phyloP scores from a whole-genome alignment of 2,888 invertebrate genomes.

The Leptogaster cylindrica region DNA sequence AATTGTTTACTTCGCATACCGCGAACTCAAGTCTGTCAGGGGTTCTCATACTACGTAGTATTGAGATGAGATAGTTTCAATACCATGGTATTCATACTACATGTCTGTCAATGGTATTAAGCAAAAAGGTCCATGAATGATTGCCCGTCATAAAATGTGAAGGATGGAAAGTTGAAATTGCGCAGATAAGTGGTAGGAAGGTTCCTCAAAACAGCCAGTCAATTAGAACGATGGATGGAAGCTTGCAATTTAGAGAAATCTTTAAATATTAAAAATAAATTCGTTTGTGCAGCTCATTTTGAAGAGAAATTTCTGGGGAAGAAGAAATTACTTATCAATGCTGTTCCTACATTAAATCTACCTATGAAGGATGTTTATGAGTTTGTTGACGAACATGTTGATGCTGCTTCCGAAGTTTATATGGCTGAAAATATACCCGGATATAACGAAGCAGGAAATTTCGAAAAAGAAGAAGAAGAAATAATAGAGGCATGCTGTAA shows the following conservation, averaged over 20 bases:
- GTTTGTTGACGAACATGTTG: conserved; percentile 1
- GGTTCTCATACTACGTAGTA: too few relatives aligned
- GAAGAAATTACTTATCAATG: too few relatives aligned
- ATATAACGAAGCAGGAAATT: neutral
- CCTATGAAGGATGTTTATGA: neutral
- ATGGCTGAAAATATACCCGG: neutral
- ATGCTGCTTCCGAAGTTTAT: neutral
- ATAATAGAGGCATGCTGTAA: neutral
- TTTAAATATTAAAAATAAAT: neutral
- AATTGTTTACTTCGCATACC: too few relatives aligned
- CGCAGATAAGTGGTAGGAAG: too few relatives aligned
- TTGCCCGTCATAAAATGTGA: too few relatives aligned
- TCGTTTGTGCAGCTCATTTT: conserved; percentile 1
- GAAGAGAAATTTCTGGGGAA: neutral
- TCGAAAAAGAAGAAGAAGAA: neutral
- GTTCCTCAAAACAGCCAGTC: neutral
- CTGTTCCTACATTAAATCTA: neutral
- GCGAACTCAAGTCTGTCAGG: too few relatives aligned
- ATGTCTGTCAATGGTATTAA: too few relatives aligned
- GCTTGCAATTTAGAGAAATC: neutral
- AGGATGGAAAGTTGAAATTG: too few relatives aligned
- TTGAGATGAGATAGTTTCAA: too few relatives aligned
- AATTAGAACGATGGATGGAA: neutral
- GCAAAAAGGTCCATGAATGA: too few relatives aligned
- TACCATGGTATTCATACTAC: too few relatives aligned